A percentile compares a stretch with the other conserved stretches of the same genome.
phyloP scores from a whole-genome alignment of 1,140 invertebrate species.

The Eriocheir sinensis region DNA sequence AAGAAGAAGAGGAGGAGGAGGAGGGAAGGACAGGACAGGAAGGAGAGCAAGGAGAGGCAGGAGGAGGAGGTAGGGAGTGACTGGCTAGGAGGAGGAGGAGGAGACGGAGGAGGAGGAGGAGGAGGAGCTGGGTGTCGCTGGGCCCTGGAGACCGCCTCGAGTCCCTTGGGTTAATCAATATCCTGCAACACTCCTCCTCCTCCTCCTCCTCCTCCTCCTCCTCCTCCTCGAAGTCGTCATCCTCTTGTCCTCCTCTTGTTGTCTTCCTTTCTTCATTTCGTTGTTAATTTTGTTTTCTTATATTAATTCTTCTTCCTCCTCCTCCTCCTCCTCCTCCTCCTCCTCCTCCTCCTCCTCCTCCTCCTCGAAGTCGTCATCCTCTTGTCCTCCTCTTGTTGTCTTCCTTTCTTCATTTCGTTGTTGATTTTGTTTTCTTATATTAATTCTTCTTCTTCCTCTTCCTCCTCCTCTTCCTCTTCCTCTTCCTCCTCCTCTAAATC shows the following conservation, averaged over 20 bases:
- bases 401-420: not conserved
- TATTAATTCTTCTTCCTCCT: too few relatives aligned
- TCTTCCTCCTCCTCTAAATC: not conserved
- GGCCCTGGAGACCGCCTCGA: slow-evolving; percentile 35
- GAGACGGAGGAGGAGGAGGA: not conserved
- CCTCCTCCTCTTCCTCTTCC: not conserved
- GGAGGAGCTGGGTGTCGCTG: slow-evolving; percentile 53
- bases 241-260: not conserved
- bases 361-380: not conserved
- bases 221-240: not conserved
- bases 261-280: not conserved
- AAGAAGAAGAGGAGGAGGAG: not conserved
- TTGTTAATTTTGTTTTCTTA: too few relatives aligned
- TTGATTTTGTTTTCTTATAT: too few relatives aligned
- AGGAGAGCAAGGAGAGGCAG: not conserved
- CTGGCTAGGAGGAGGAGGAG: not conserved
- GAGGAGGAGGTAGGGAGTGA: not conserved
- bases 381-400: too few relatives aligned
- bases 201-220: not conserved
- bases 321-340: not conserved
- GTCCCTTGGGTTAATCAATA: slow-evolving; percentile 55
- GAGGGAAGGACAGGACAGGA: not conserved
- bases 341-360: not conserved
- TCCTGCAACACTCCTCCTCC: slow-evolving; percentile 9
- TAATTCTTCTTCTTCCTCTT: too few relatives aligned